phyloP scores from a whole-genome alignment of 30 jellyfish, hydroid and myxozoan genomes.

The Mastigias papua region DNA sequence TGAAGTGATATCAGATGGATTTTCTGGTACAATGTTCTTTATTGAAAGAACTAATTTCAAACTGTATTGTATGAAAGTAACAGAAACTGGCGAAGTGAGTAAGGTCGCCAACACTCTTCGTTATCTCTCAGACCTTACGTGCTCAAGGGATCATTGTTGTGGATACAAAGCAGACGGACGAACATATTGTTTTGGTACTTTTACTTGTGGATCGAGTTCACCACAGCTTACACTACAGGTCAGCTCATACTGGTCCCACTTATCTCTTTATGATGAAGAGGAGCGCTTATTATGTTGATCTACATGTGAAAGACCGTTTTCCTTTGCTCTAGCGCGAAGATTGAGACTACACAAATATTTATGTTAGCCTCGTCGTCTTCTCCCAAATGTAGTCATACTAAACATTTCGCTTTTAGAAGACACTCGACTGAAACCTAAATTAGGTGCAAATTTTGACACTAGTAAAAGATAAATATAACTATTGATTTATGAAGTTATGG shows the following conservation, averaged over 20 bases:
- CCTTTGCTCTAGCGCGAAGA: too few relatives aligned
- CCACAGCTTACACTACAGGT: neutral
- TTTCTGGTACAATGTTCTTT: slow-evolving; percentile 2
- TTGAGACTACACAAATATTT: too few relatives aligned
- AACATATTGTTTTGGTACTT: slow-evolving; percentile 22
- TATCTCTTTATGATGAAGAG: too few relatives aligned
- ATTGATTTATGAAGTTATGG: too few relatives aligned
- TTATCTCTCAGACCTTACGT: neutral
- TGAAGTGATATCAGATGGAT: neutral
- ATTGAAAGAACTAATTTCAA: neutral
- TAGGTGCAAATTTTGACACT: too few relatives aligned
- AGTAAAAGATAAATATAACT: too few relatives aligned
- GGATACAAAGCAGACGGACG: slow-evolving; percentile 1
- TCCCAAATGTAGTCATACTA: too few relatives aligned
- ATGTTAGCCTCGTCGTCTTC: too few relatives aligned
- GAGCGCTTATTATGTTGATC: too few relatives aligned
- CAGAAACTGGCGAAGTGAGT: neutral
- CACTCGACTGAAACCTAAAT: too few relatives aligned
- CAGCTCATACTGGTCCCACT: neutral
- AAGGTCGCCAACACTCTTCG: neutral
- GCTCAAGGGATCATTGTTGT: slow-evolving; percentile 13
- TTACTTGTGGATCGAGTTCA: slow-evolving; percentile 11
- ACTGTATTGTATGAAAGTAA: slow-evolving; percentile 33
- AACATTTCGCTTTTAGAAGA: too few relatives aligned
- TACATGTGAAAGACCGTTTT: too few relatives aligned